phyloP scores from a whole-genome alignment of 2,888 invertebrate species.

The Globia sparganii region DNA sequence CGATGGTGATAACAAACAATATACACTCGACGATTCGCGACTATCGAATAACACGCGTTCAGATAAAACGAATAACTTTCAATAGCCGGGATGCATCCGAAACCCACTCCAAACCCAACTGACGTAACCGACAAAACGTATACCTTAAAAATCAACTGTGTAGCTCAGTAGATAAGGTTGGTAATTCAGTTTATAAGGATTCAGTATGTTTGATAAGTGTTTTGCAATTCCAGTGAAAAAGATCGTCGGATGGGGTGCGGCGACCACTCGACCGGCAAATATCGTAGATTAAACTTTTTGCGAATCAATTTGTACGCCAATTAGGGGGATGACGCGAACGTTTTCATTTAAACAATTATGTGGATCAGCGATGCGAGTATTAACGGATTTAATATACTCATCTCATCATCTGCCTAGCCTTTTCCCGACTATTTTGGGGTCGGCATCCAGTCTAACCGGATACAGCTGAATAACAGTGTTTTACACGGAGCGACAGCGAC shows the following conservation, averaged over 20 bases:
- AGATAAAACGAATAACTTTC: constrained; percentile 62
- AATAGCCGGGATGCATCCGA: constrained; percentile 49
- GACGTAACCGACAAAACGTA: background rate
- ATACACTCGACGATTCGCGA: constrained; percentile 35
- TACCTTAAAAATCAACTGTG: background rate
- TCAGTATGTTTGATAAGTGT: constrained; percentile 11
- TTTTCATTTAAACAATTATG: constrained; percentile 60
- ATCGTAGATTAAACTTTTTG: constrained; percentile 68
- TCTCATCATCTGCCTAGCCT: too few relatives aligned
- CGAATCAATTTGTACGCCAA: constrained; percentile 72
- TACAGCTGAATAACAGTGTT: too few relatives aligned
- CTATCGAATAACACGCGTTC: constrained; percentile 60
- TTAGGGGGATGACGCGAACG: constrained; percentile 64
- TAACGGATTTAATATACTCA: constrained; percentile 31
- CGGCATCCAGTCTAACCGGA: too few relatives aligned
- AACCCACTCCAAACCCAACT: background rate
- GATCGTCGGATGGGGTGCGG: constrained; percentile 57
- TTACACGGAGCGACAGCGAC: too few relatives aligned
- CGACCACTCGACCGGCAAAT: constrained; percentile 63
- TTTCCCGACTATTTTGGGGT: too few relatives aligned
- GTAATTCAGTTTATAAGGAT: background rate
- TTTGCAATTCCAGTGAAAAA: constrained; percentile 44
- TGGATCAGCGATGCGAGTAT: constrained; percentile 39
- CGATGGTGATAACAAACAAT: constrained; percentile 55
- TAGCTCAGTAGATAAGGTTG: fast-evolving